Evolutionary conservation across 2,888 invertebrate species (phyloP).

Genomic region (Homarus gammarus): DNA sequence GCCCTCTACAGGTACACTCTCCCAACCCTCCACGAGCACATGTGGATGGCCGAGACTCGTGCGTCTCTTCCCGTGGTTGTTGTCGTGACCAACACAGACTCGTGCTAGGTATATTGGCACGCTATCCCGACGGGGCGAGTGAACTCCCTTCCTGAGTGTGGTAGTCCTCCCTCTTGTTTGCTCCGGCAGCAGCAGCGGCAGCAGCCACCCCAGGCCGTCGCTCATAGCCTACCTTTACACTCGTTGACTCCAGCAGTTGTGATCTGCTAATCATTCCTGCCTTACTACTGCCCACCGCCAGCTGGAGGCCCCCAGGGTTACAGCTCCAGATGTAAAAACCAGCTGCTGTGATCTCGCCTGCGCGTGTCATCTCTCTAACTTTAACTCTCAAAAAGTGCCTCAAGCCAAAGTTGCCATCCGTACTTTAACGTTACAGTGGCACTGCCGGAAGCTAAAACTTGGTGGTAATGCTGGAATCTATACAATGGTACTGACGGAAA

Average conservation of each 20-base stretch:
- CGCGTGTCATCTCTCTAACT: background rate
- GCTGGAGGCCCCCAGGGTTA: background rate
- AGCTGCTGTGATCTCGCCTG: slow-evolving; percentile 10
- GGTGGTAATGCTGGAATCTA: slow-evolving; percentile 31
- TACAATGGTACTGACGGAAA: background rate
- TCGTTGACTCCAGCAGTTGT: slow-evolving; percentile 31
- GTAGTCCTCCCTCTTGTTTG: background rate
- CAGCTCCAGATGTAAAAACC: background rate
- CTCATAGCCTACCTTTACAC: background rate
- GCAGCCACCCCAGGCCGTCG: background rate
- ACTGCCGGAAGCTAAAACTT: background rate
- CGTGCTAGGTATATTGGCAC: slow-evolving; percentile 31
- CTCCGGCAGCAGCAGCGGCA: background rate
- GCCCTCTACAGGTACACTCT: background rate
- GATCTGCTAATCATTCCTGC: slow-evolving; percentile 57
- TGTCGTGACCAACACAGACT: slow-evolving; percentile 34
- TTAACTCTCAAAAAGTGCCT: slow-evolving; percentile 19
- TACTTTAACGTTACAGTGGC: slow-evolving; percentile 8
- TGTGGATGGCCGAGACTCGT: slow-evolving; percentile 27
- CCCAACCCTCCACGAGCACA: slow-evolving; percentile 5
- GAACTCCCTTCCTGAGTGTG: slow-evolving; percentile 4
- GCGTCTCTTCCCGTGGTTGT: slow-evolving; percentile 1
- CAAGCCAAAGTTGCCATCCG: slow-evolving; percentile 35
- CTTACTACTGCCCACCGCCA: slow-evolving; percentile 56
- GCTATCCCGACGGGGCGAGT: slow-evolving; percentile 5